Evolutionary conservation across 1,140 invertebrate species (phyloP).

Genomic region (Pseudoatta argentina): DNA sequence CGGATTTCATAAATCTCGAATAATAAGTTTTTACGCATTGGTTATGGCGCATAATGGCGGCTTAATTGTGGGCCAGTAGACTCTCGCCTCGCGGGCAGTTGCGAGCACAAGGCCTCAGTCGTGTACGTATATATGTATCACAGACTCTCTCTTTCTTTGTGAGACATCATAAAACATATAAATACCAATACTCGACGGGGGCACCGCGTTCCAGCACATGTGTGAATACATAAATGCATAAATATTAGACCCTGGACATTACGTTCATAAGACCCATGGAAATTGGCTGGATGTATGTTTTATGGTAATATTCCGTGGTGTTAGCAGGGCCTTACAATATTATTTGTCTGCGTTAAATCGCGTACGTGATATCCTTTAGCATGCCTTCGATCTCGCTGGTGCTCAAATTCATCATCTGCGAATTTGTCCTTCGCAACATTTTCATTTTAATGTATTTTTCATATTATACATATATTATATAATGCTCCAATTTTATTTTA

Average conservation of each 20-base stretch:
- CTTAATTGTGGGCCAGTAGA: constrained; percentile 68
- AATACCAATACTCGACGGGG: constrained; percentile 78
- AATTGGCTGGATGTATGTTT: constrained; percentile 77
- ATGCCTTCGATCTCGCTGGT: constrained; percentile 45
- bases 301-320: constrained; percentile 80
- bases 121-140: neutral
- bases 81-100: constrained; percentile 36
- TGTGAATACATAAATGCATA: constrained; percentile 82
- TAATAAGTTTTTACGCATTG: constrained; percentile 70
- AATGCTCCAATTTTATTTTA: neutral
- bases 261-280: constrained; percentile 32
- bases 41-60: constrained; percentile 69
- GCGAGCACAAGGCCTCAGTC: constrained; percentile 7
- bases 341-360: constrained; percentile 79
- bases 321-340: constrained; percentile 78
- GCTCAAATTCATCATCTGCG: constrained; percentile 56
- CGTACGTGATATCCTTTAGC: constrained; percentile 53
- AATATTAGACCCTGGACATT: constrained; percentile 72
- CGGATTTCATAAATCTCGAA: constrained; percentile 69
- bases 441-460: neutral
- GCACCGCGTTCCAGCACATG: constrained; percentile 69
- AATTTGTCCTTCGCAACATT: neutral
- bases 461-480: too few relatives aligned
- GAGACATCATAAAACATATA: constrained; percentile 74
- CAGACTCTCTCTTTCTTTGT: neutral